phyloP scores from a whole-genome alignment of 1,140 invertebrate genomes.

The Leptoteleia sp. region DNA sequence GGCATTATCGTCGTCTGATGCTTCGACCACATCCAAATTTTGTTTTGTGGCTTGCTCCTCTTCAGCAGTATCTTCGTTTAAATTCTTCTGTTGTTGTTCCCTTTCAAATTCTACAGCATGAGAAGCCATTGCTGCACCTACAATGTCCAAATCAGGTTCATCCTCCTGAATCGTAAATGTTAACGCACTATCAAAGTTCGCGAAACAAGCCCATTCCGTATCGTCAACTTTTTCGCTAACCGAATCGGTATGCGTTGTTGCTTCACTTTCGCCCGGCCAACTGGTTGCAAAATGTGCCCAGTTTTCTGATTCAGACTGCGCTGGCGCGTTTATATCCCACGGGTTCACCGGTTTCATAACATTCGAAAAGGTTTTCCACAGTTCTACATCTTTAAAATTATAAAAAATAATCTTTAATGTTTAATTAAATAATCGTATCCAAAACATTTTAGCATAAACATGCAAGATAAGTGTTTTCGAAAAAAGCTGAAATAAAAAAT shows the following conservation, averaged over 20 bases:
- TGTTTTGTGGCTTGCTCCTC: constrained; percentile 6
- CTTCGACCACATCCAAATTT: constrained; percentile 17
- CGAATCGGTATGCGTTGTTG: neutral
- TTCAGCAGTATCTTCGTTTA: constrained; percentile 1
- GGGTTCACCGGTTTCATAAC: constrained; percentile 68
- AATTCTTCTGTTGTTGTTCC: constrained; percentile 1
- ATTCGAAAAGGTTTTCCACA: constrained; percentile 58
- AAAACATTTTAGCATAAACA: neutral
- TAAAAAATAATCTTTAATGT: constrained; percentile 11
- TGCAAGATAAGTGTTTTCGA: neutral
- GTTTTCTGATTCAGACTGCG: constrained; percentile 66
- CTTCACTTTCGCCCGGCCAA: constrained; percentile 30
- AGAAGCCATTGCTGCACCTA: no score
- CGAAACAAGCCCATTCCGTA: constrained; percentile 28
- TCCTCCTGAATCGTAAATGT: constrained; percentile 9
- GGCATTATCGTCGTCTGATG: constrained; percentile 58
- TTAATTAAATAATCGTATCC: neutral
- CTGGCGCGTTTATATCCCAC: constrained; percentile 71
- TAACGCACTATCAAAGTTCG: constrained; percentile 28
- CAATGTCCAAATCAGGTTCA: no score
- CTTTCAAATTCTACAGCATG: neutral
- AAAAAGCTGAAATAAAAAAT: neutral
- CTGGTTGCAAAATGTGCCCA: constrained; percentile 77
- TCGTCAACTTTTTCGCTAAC: constrained; percentile 1
- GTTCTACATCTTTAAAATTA: constrained; percentile 70